Conservation (phyloP, 2,797 vertebrate genomes). For the Taenioides sp. region DNA sequence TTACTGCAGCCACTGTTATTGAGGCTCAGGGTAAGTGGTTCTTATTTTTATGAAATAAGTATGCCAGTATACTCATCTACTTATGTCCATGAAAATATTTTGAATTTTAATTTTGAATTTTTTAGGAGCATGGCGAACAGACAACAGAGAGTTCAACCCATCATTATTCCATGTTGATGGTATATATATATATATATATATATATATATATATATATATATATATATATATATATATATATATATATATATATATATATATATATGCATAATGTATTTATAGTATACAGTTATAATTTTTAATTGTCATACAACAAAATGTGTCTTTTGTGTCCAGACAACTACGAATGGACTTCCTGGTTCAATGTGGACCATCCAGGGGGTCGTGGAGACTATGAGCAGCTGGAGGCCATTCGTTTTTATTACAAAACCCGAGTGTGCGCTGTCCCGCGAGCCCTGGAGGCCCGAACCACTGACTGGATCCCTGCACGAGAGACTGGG, state of each 20-base stretch:
- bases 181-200: constrained; percentile 26
- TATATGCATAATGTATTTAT: not conserved
- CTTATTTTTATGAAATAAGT: not conserved
- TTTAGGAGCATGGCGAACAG: constrained; percentile 60
- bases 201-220: too few relatives aligned
- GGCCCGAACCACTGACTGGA: constrained; percentile 87
- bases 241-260: not conserved
- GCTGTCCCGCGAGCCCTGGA: constrained; percentile 78
- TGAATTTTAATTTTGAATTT: constrained; percentile 13
- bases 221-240: too few relatives aligned
- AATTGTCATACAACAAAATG: not conserved
- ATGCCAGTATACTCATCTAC: not conserved
- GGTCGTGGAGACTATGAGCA: constrained; percentile 88
- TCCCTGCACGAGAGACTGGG: constrained; percentile 79
- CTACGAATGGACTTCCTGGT: constrained; percentile 88
- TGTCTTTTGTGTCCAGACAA: constrained; percentile 64
- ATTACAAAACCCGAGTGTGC: constrained; percentile 84
- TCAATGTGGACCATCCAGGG: constrained; percentile 90
- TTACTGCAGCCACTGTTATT: constrained; percentile 45
- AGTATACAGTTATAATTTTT: not conserved
- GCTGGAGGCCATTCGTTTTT: constrained; percentile 87
- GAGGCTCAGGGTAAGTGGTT: constrained; percentile 71
- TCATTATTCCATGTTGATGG: constrained; percentile 56
- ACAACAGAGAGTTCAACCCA: constrained; percentile 39
- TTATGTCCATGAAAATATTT: not conserved